Conservation (phyloP, 1,140 invertebrate genomes). For the Formica exsecta region DNA sequence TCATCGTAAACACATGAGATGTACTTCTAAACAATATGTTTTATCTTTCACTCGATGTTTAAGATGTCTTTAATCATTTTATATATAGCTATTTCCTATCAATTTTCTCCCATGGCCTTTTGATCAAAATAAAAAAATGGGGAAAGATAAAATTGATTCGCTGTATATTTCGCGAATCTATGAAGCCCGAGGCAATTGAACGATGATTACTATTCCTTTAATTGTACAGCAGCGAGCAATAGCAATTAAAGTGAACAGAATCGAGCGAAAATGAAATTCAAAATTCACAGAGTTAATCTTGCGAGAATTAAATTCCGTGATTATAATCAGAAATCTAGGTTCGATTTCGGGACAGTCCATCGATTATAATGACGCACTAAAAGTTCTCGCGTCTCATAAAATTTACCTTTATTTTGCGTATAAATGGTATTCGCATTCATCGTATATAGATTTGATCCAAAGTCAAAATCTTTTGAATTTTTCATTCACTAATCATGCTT, state of each 20-base stretch:
- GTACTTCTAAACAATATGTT: not conserved
- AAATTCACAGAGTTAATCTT: constrained; percentile 22
- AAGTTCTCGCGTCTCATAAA: constrained; percentile 10
- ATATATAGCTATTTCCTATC: too few species aligned
- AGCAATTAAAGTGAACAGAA: constrained; percentile 20
- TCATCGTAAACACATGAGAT: not conserved
- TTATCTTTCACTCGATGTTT: not conserved
- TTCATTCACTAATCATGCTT: constrained; percentile 36
- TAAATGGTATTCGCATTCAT: constrained; percentile 22
- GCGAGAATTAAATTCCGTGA: constrained; percentile 33
- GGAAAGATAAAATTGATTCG: not conserved
- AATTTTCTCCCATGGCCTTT: not conserved
- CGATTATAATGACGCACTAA: constrained; percentile 7
- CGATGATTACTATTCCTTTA: constrained; percentile 20
- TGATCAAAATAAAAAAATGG: not conserved
- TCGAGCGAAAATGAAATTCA: not conserved
- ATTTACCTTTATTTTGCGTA: not conserved
- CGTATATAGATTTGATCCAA: not conserved
- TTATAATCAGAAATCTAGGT: constrained; percentile 17
- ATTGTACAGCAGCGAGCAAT: not conserved
- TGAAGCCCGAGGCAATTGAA: not conserved
- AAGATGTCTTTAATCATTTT: too few species aligned
- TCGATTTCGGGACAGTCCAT: not conserved
- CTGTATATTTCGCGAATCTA: not conserved
- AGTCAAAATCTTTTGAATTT: constrained; percentile 12